Percentiles rank a stretch among this genome's conserved stretches.
phyloP scores from a whole-genome alignment of 2,888 invertebrate genomes.

The Toxonevra muliebris region DNA sequence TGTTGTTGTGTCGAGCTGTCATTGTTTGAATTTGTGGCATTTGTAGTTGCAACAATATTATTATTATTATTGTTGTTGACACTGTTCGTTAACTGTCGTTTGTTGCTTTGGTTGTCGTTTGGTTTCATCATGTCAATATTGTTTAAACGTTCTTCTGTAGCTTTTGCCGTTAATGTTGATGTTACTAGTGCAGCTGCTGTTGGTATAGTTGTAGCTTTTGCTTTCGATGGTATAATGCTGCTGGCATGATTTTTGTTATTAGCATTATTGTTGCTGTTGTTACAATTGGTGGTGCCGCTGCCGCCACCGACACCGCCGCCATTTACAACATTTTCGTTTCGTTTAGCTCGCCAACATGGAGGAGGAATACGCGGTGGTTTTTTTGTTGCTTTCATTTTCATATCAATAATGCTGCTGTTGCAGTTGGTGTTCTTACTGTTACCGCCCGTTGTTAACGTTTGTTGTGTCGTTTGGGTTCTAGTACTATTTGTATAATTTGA shows the following conservation, averaged over 20 bases:
- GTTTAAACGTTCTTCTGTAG: conserved; percentile 41
- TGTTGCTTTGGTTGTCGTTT: conserved; percentile 49
- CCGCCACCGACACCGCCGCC: conserved; percentile 12
- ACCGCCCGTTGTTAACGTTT: conserved; percentile 22
- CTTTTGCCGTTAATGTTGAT: conserved; percentile 47
- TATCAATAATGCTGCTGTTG: conserved; percentile 36
- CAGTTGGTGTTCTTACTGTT: conserved; percentile 23
- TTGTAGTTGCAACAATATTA: conserved; percentile 25
- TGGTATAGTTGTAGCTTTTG: conserved; percentile 31
- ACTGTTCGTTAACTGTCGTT: conserved; percentile 16
- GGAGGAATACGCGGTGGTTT: conserved; percentile 14
- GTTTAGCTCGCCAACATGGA: background rate
- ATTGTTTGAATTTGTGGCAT: conserved; percentile 34
- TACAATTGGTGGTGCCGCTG: conserved; percentile 33
- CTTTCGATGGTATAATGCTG: conserved; percentile 25
- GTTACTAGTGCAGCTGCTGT: conserved; percentile 11
- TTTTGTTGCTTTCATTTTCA: background rate
- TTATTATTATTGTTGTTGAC: conserved; percentile 41
- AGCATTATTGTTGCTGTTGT: conserved; percentile 23
- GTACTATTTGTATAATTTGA: conserved; percentile 17
- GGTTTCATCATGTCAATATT: conserved; percentile 32
- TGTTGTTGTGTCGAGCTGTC: conserved; percentile 31
- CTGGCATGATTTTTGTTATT: conserved; percentile 36
- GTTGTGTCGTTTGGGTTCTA: background rate
- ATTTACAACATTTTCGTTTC: background rate